phyloP scores from a whole-genome alignment of 2,888 invertebrate genomes.

The Stenodema calcarata region DNA sequence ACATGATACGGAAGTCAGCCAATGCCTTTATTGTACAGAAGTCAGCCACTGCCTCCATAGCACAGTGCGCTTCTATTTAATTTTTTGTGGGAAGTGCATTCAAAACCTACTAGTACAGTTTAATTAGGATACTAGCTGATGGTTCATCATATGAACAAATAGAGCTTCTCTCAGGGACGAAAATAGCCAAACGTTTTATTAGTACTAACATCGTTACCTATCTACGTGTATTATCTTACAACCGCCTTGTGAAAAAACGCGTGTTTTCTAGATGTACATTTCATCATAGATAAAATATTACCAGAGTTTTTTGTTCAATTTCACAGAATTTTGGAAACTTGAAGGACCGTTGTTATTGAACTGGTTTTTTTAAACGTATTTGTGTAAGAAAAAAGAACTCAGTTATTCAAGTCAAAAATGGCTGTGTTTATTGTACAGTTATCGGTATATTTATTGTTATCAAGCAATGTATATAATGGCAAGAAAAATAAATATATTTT shows the following conservation, averaged over 20 bases:
- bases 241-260: background rate
- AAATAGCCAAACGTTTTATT: background rate
- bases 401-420: slow-evolving; percentile 38
- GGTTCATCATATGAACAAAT: background rate
- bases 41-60: no score
- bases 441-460: background rate
- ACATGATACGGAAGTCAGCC: no score
- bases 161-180: background rate
- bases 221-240: background rate
- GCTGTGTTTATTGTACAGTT: slow-evolving; percentile 42
- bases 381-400: background rate
- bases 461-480: background rate
- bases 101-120: no score
- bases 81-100: no score
- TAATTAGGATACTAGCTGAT: no score
- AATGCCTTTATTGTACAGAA: no score
- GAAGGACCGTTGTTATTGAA: background rate
- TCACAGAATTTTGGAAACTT: background rate
- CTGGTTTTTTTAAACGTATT: background rate
- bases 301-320: background rate
- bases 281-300: background rate
- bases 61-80: no score
- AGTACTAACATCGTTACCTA: background rate
- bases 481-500: slow-evolving; percentile 22
- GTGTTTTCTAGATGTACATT: background rate